Evolutionary conservation across 2,888 invertebrate species (phyloP), one percentile per base, ranked within the genome.

Genomic region (Eumacrocentrus americanus): DNA sequence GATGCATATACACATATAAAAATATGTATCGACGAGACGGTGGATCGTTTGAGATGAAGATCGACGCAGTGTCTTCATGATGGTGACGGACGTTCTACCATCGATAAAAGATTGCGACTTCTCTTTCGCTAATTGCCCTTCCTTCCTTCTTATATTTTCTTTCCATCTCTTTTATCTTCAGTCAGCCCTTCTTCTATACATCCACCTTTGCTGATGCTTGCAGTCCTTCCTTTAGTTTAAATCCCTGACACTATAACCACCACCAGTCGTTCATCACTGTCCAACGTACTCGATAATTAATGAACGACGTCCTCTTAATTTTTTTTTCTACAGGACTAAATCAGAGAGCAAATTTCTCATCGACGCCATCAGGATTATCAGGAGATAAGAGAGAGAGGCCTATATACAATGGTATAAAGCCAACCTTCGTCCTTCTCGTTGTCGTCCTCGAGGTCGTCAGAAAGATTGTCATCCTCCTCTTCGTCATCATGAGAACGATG

Each of bases 361-460:
- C 3, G 22, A 47, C 23, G 16, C n/a, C n/a, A n/a, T n/a, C n/a
- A n/a, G n/a, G 12, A 29, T 14, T 16, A 14, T 29, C 14, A 29
- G n/a, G 25, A 29, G 23, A 29, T n/a, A n/a, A n/a, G n/a, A n/a
- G n/a, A n/a, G n/a, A n/a, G n/a, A n/a, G n/a, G n/a, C n/a, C n/a
- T n/a, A n/a, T n/a, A n/a, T 57, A 55, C 38, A 7, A 9, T 20
- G 20, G 20, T 18, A 42, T 18, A 37, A 38, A 23, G 60, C 63
- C 34, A 14, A 91, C 91, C 91, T 82, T 91, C 91, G 74, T 89
- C 88, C 72, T 89, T 89, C 77, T 94, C 93, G 81, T 92, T 91
- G 66, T 91, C 91, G 73, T 91, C 91, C 67, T 92, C 92, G 70
- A 94, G 92, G 66, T 91, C 91, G 77, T 94, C 94, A 70, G 92